phyloP scores from a whole-genome alignment of 2,888 invertebrate genomes.

The Protodeltote pygarga region DNA sequence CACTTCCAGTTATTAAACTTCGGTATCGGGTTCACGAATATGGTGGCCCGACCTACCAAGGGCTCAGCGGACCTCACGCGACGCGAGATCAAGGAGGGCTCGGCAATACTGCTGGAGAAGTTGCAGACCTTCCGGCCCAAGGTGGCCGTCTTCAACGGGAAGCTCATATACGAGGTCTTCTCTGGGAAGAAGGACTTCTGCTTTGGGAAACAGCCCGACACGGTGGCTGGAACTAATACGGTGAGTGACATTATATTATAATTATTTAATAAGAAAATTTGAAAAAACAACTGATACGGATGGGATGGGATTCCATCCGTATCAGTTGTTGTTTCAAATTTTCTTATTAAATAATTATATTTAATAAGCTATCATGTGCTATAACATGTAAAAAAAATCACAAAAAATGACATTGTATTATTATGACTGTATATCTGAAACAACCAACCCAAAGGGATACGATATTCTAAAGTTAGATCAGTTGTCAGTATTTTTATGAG shows the following conservation, averaged over 20 bases:
- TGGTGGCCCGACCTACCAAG: conserved; percentile 97
- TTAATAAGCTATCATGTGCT: no score
- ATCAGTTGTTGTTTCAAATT: no score
- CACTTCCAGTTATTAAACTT: conserved; percentile 91
- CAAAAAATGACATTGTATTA: no score
- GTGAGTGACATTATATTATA: conserved; percentile 85
- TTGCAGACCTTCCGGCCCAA: conserved; percentile 97
- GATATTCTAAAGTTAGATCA: no score
- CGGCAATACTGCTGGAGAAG: conserved; percentile 95
- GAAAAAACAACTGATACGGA: no score
- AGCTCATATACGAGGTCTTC: conserved; percentile 98
- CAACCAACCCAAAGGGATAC: no score
- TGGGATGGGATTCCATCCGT: no score
- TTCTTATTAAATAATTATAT: no score
- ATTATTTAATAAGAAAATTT: not conserved
- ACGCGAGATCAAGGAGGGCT: conserved; percentile 97
- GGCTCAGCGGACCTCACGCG: conserved; percentile 98
- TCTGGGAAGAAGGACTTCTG: conserved; percentile 98
- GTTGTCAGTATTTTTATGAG: no score
- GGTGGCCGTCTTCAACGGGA: conserved; percentile 99
- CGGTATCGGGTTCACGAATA: conserved; percentile 99
- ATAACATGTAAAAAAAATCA: no score
- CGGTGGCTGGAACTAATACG: conserved; percentile 97
- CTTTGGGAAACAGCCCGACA: conserved; percentile 97
- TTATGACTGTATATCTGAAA: no score